phyloP scores from a whole-genome alignment of 1,140 invertebrate species.

The Drosophila takahashii region DNA sequence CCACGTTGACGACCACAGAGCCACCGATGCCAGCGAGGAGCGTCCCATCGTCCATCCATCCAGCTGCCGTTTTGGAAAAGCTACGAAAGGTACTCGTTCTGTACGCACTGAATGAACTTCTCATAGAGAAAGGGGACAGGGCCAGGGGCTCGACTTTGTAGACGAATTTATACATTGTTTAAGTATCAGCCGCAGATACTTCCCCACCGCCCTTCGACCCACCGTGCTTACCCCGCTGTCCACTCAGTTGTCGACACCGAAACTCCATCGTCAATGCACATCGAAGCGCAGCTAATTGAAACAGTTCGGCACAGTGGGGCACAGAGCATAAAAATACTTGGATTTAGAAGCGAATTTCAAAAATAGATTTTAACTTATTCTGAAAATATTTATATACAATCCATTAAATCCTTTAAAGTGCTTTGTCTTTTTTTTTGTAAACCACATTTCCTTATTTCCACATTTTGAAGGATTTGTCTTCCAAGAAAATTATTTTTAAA shows the following conservation, averaged over 20 bases:
- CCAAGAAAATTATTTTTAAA: no score
- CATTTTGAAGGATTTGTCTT: no score
- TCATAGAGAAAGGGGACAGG: background rate
- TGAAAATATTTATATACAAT: no score
- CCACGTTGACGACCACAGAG: conserved; percentile 70
- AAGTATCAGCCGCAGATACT: conserved; percentile 74
- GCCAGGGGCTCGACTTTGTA: conserved; percentile 57
- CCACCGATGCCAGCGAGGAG: conserved; percentile 37
- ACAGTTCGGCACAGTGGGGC: conserved; percentile 65
- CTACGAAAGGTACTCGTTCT: conserved; percentile 22
- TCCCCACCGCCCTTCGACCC: conserved; percentile 12
- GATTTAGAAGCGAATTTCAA: background rate
- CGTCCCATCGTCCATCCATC: conserved; percentile 13
- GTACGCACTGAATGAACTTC: conserved; percentile 53
- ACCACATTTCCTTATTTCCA: no score
- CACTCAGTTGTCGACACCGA: conserved; percentile 65
- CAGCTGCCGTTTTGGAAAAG: conserved; percentile 15
- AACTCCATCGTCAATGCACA: conserved; percentile 73
- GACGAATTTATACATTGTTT: conserved; percentile 81
- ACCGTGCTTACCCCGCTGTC: conserved; percentile 22
- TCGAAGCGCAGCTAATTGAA: conserved; percentile 82
- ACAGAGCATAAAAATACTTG: background rate
- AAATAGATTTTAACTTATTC: no score
- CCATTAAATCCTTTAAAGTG: no score
- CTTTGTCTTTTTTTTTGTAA: no score